Percentiles rank a stretch among this genome's conserved stretches.
Conservation (phyloP, 2,113 vertebrate genomes). For the Aphelocoma coerulescens region DNA sequence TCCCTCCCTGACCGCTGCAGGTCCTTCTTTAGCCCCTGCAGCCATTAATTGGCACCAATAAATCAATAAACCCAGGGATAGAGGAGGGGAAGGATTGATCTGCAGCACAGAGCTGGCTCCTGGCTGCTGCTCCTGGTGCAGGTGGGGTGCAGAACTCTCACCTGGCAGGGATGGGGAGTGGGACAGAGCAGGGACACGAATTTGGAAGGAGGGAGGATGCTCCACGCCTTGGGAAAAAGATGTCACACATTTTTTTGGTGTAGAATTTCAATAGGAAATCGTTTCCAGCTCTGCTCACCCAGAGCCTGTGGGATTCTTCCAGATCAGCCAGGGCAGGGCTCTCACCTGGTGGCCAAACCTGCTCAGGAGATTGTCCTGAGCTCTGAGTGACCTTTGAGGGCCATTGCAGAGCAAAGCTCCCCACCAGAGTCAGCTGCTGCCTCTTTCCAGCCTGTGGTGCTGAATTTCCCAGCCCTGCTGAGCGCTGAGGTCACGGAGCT, state of each 20-base stretch:
- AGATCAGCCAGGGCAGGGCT: background rate
- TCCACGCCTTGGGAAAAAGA: background rate
- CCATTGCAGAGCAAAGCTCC: background rate
- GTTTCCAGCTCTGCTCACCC: background rate
- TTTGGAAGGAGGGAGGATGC: background rate
- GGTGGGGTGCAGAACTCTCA: background rate
- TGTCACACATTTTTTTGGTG: accelerated
- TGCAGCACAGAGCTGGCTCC: background rate
- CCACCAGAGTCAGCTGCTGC: background rate
- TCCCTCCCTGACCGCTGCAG: background rate
- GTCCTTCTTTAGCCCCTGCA: background rate
- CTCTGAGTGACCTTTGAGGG: background rate
- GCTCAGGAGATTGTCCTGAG: background rate
- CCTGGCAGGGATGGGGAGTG: background rate
- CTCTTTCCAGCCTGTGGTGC: background rate
- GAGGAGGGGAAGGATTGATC: background rate
- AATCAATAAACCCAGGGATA: background rate
- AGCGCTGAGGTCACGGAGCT: background rate
- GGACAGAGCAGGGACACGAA: background rate
- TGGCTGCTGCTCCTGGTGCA: background rate
- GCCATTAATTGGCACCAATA: background rate
- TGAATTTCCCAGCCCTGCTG: background rate
- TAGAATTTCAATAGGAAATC: background rate
- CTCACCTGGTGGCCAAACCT: background rate
- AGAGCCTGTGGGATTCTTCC: background rate